Base-by-base conservation (phyloP, 2,113 vertebrate species). In the Melanostigma gelatinosum region DNA sequence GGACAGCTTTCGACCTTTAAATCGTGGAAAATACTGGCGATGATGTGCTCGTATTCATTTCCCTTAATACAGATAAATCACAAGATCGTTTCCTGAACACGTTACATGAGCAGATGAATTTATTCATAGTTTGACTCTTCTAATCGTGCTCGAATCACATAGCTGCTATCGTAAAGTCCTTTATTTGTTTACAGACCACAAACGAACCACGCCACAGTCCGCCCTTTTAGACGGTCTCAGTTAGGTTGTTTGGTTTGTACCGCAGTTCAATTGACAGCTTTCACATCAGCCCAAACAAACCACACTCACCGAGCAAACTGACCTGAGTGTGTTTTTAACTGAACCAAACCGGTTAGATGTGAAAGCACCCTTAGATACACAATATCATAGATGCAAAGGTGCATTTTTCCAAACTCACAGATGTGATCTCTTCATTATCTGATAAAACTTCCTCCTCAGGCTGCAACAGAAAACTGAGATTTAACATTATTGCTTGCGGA, bases 391-490 rank as follows among this genome's bases (percentile, higher is more conserved):
- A 75, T 67, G 11, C 5, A 61, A 70, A 69, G 42, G 58, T 60
- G 50, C 62, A 36, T 76, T 85, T 76, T 24, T 60, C 57, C 27
- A 60, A 29, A 58, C 20, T 40, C 11, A 75, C 44, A 72, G 36
- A 75, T 58, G 58, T 13, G 11, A 85, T 66, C 61, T 66, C 44
- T 58, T 73, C 63, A 70, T 81, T 18, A 62, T 72, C 36, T 83
- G 74, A 72, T 80, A 72, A 34, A 89, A 80, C 64, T 38, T 73
- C 57, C 44, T 52, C 69, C 38, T 64, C 29, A 20, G 46, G 67
- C 80, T 85, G 72, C 80, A 62, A 27, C 16, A 42, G 34, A 50
- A 63, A 83, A 75, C 85, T 85, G 81, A 87, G 77, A 75, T 60
- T 46, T 50, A 18, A 32, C n/a, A 66, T 75, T 68, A 64, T 82